phyloP scores from a whole-genome alignment of 2,888 invertebrate genomes.

The Coronaproctus castanopsis region DNA sequence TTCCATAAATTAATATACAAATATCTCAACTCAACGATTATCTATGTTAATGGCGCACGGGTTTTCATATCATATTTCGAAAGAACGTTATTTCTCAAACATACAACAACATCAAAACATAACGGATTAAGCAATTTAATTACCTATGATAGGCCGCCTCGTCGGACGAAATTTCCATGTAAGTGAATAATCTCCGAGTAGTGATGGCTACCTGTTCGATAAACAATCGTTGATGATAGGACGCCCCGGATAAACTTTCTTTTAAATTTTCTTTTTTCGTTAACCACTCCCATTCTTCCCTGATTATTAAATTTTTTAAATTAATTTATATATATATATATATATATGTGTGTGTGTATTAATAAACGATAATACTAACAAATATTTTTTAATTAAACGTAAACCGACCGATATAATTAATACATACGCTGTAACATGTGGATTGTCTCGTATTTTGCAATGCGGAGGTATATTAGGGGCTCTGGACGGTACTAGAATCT shows the following conservation, averaged over 20 bases:
- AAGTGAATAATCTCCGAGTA: conserved; percentile 50
- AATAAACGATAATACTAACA: not conserved
- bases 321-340: not conserved
- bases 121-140: conserved; percentile 1
- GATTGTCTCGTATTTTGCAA: conserved; percentile 78
- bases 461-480: conserved; percentile 90
- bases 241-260: conserved; percentile 13
- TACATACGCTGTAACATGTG: conserved; percentile 82
- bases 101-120: no score
- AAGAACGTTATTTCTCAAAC: no score
- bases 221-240: conserved; percentile 62
- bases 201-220: conserved; percentile 55
- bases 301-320: conserved; percentile 26
- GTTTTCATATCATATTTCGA: no score
- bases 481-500: conserved; percentile 77
- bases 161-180: conserved; percentile 54
- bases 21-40: no score
- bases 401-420: not conserved
- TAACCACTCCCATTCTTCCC: conserved; percentile 89
- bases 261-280: conserved; percentile 10
- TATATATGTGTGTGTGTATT: no score
- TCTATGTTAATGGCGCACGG: no score
- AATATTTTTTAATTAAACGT: not conserved
- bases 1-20: no score
- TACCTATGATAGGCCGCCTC: conserved; percentile 43